Percentiles rank a stretch among this genome's conserved stretches.
Conservation (phyloP, 2,797 vertebrate species). For the Ctenochaetus hawaiiensis region DNA sequence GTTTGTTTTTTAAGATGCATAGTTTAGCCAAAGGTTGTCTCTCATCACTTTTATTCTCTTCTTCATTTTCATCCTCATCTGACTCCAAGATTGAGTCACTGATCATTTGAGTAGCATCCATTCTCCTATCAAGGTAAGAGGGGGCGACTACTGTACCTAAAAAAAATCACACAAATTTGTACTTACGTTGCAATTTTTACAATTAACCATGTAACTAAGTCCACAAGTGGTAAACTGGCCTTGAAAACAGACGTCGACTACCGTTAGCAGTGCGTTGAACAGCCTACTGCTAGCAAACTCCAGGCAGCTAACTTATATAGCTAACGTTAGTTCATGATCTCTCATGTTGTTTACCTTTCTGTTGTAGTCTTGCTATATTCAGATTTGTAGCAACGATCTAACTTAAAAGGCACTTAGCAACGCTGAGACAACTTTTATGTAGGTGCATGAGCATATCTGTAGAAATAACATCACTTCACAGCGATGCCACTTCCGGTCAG, state of each 20-base stretch:
- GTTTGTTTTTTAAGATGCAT: conserved; percentile 82
- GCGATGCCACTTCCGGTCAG: conserved; percentile 30
- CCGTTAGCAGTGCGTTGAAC: neutral
- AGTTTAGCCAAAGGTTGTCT: conserved; percentile 79
- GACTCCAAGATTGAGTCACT: conserved; percentile 78
- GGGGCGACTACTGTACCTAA: neutral
- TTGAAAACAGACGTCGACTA: neutral
- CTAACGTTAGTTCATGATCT: neutral
- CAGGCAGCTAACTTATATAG: conserved; percentile 15
- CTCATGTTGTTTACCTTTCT: neutral
- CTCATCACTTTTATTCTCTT: conserved; percentile 39
- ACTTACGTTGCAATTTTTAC: neutral
- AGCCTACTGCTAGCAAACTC: neutral
- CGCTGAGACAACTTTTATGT: conserved; percentile 28
- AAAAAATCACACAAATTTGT: neutral
- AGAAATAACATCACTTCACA: neutral
- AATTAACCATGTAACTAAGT: too few relatives aligned
- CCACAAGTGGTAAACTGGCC: too few relatives aligned
- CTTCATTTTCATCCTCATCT: conserved; percentile 74
- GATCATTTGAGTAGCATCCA: conserved; percentile 87
- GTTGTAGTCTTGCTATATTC: neutral
- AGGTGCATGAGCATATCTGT: neutral
- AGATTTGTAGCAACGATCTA: neutral
- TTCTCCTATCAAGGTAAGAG: conserved; percentile 43
- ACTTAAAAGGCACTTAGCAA: neutral